These are phyloP conservation scores for Dipodomys merriami DNA, from an alignment of 2,113 vertebrate species.

Conservation along the genomic window DNA sequence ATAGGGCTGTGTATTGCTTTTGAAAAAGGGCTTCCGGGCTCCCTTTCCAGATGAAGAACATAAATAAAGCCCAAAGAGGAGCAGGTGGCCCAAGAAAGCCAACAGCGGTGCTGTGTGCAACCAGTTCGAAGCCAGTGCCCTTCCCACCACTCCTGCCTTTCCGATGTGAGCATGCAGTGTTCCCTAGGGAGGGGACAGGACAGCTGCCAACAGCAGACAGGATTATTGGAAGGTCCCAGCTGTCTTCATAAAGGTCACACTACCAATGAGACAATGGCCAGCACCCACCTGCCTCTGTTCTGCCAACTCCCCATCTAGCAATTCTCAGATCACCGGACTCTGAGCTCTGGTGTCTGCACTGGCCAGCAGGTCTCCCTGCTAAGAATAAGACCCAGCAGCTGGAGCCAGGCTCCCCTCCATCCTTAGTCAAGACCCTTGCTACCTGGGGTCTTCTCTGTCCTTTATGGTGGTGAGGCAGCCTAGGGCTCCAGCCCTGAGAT, in stretches of 20 bases:
- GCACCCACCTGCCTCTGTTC: background rate
- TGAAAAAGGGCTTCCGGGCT: background rate
- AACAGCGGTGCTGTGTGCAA: background rate
- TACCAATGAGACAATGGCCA: background rate
- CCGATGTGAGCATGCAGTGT: background rate
- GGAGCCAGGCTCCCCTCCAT: background rate
- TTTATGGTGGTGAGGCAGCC: background rate
- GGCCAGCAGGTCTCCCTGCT: background rate
- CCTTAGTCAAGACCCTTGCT: background rate
- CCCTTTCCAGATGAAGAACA: conserved; percentile 36
- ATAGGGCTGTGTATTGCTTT: background rate
- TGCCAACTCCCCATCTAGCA: background rate
- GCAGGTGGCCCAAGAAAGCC: background rate
- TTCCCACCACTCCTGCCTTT: background rate
- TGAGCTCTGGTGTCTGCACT: background rate
- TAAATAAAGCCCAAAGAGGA: background rate
- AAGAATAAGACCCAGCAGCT: background rate
- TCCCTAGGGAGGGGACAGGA: background rate
- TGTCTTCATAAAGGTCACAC: background rate
- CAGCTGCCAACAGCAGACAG: background rate
- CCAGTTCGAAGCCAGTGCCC: background rate
- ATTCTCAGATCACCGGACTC: background rate
- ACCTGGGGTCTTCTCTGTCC: background rate
- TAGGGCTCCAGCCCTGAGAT: background rate
- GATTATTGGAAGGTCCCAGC: background rate